These are phyloP conservation scores for Bimastos eiseni DNA, from an alignment of 2,888 invertebrate species.

Conservation along the genomic window DNA sequence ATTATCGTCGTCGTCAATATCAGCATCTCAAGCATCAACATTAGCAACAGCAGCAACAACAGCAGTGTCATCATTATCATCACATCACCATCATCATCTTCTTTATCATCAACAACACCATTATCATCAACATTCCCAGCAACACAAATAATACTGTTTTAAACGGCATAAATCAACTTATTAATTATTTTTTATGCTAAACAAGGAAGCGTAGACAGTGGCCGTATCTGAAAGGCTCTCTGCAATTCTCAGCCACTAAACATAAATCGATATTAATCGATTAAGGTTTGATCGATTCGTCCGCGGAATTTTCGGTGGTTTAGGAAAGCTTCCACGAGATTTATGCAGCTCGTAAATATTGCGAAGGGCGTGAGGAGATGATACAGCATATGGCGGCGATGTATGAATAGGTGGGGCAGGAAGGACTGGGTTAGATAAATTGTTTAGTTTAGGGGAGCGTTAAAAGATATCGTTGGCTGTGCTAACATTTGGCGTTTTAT, in stretches of 20 bases:
- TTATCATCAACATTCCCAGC: neutral
- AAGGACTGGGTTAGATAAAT: no score
- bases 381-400: neutral
- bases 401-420: neutral
- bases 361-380: neutral
- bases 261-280: neutral
- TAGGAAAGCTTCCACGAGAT: neutral
- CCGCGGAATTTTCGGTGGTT: neutral
- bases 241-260: neutral
- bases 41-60: neutral
- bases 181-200: no score
- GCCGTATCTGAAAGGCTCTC: neutral
- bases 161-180: neutral
- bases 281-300: neutral
- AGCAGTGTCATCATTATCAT: neutral
- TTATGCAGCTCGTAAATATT: neutral
- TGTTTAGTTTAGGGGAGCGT: neutral
- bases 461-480: neutral
- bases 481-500: neutral
- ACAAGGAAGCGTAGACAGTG: no score
- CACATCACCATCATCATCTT: neutral
- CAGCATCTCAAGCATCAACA: neutral
- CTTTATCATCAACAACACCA: neutral
- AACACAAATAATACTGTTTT: neutral
- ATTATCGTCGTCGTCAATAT: neutral